Base-by-base conservation (phyloP, 2,888 invertebrate genomes). In the Sinelater perroti region DNA sequence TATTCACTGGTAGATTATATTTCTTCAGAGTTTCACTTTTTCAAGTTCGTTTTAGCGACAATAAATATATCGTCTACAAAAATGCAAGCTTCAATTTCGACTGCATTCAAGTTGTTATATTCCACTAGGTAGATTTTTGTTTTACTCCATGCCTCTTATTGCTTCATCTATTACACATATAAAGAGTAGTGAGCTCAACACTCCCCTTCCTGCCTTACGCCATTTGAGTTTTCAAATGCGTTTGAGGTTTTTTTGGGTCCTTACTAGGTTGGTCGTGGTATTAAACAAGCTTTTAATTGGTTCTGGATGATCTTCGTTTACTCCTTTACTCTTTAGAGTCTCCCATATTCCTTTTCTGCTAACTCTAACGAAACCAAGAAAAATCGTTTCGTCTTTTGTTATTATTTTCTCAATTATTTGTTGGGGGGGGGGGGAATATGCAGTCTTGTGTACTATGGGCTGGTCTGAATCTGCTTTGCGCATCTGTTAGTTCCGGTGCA, bases 1-100 rank as follows among this genome's bases (percentile, higher is more conserved):
- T 40, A 13, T 20, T 40, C 13, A 40, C 38, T 21, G 11, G 11
- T 40, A 40, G 38, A 24, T 40, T 21, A 8, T 40, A 40, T 40
- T 21, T 40, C 2, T 21, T 13, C 1, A 40, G 21, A 2, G 13
- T 13, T 21, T 40, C 20, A 13, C 7, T 3, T 35, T 10, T 14
- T 18, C 8, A 38, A 38, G 18, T 21, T 24, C 38, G 11, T 11
- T 21, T 40, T 38, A 35, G 20, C 21, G 6, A 40, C 21, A 1
- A 40, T 20, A 7, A 20, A 20, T 21, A 21, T n/a, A 18, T 36
- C 36, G 20, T 36, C 36, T 18, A 20, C 36, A 11, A 36, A 36
- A 1, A 11, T 11, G 10, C 18, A 36, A n/a, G 36, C 36, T 21
- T 18, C 40, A 2, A 40, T 20, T 20, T 40, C 13, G 5, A 21